phyloP scores from a whole-genome alignment of 2,113 vertebrate genomes.

The Crotalus tigris region DNA sequence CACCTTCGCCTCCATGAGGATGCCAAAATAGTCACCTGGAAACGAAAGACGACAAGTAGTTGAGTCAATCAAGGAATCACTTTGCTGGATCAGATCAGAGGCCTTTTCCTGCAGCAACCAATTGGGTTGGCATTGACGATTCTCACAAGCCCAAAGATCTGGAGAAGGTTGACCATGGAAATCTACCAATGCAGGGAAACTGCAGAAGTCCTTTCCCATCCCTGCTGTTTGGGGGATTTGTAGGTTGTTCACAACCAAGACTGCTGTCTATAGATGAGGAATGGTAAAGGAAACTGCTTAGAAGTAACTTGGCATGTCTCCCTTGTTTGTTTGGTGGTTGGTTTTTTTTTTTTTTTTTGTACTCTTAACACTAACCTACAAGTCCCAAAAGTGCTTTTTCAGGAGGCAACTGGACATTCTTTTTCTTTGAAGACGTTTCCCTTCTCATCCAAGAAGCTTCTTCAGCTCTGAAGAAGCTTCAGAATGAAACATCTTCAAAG shows the following conservation, averaged over 20 bases:
- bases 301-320: not conserved
- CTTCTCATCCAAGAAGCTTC: no score
- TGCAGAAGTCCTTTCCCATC: not conserved
- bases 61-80: not conserved
- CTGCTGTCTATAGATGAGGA: not conserved
- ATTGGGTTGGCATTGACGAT: not conserved
- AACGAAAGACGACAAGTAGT: conserved; percentile 15
- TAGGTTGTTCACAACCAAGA: not conserved
- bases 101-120: not conserved
- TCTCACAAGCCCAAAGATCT: not conserved
- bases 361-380: no score
- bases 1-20: conserved; percentile 89
- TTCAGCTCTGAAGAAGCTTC: no score
- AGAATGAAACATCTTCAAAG: no score
- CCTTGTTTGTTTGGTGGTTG: not conserved
- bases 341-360: not conserved
- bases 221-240: not conserved
- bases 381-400: no score
- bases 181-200: not conserved
- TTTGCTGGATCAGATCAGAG: not conserved
- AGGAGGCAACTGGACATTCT: no score
- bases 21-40: conserved; percentile 93
- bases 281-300: not conserved
- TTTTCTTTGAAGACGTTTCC: no score
- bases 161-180: not conserved